phyloP scores from a whole-genome alignment of 2,888 invertebrate species.

The Gerosis bhagava region DNA sequence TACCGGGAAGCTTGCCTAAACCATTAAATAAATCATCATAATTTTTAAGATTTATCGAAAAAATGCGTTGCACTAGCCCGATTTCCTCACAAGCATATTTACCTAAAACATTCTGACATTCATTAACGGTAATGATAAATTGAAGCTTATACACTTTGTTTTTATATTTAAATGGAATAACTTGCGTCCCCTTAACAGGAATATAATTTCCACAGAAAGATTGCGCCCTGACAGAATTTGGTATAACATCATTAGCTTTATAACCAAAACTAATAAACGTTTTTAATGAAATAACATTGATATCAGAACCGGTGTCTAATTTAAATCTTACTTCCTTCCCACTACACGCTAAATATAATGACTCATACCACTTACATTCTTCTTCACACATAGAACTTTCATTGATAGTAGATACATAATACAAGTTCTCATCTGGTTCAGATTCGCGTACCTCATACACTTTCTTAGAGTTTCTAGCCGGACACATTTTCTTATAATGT shows the following conservation, averaged over 20 bases:
- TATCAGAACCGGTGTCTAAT: no score
- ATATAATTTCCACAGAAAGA: conserved; percentile 12
- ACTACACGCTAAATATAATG: no score
- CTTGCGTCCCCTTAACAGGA: neutral
- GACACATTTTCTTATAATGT: no score
- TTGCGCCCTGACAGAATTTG: neutral
- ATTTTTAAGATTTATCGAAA: neutral
- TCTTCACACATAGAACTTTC: no score
- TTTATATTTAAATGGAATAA: neutral
- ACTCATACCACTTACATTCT: no score
- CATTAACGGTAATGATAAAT: conserved; percentile 3
- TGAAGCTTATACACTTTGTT: neutral
- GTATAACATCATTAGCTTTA: neutral
- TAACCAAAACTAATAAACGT: no score
- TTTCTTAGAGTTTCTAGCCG: no score
- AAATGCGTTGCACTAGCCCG: conserved; percentile 5
- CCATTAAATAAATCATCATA: conserved; percentile 2
- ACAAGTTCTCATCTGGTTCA: no score
- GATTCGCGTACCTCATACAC: no score
- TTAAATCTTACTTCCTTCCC: no score
- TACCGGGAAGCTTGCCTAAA: conserved; percentile 2
- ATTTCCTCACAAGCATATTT: conserved; percentile 10
- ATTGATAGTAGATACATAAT: no score
- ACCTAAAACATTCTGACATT: conserved; percentile 9
- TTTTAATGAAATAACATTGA: no score